These are phyloP conservation scores for Phallusia fumigata DNA, from an alignment of 23 tunicate genomes.

Conservation along the genomic window DNA sequence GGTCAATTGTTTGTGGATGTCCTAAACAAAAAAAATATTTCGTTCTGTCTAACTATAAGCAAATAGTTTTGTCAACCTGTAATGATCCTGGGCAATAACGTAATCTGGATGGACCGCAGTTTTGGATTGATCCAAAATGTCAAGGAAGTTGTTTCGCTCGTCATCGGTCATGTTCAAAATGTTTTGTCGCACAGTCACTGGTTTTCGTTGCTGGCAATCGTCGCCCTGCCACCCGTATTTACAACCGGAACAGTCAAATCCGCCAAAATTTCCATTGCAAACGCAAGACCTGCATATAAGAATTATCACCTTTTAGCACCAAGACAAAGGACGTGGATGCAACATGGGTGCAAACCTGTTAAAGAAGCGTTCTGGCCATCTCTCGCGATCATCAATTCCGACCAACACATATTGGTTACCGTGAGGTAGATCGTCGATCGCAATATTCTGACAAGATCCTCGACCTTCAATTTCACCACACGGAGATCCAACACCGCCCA, in stretches of 20 bases:
- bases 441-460: conserved; percentile 59
- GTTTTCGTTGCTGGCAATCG: conserved; percentile 39
- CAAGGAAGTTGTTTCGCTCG: conserved; percentile 53
- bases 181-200: conserved; percentile 54
- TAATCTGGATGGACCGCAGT: conserved; percentile 86
- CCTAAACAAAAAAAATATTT: too few relatives aligned
- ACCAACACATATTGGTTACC: conserved; percentile 61
- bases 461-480: conserved; percentile 68
- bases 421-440: conserved; percentile 42
- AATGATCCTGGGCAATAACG: conserved; percentile 85
- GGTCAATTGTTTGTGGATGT: too few relatives aligned
- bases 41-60: too few relatives aligned
- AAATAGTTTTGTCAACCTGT: conserved; percentile 62
- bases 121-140: conserved; percentile 69
- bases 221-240: conserved; percentile 83
- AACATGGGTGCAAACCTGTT: conserved; percentile 32
- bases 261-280: conserved; percentile 75
- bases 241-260: conserved; percentile 85
- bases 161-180: conserved; percentile 49
- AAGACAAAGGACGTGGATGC: neutral
- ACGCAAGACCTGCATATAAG: conserved; percentile 50
- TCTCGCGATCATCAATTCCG: conserved; percentile 77
- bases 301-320: too few relatives aligned
- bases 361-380: conserved; percentile 80
- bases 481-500: conserved; percentile 43